These are phyloP conservation scores for Orgyia antiqua DNA, from an alignment of 2,888 invertebrate genomes.

Conservation along the genomic window DNA sequence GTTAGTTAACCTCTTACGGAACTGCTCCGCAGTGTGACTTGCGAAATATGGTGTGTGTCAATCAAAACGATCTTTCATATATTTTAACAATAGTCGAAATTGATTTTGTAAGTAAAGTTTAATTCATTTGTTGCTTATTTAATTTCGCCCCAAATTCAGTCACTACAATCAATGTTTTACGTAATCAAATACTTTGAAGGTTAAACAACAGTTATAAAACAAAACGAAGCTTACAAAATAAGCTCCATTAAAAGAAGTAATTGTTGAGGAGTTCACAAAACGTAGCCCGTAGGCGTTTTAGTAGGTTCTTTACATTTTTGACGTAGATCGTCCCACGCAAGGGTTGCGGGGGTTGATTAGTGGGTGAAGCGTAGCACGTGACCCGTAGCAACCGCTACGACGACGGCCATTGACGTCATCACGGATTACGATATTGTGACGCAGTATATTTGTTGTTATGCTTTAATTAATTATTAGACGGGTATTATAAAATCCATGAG, in stretches of 20 bases:
- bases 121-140: slow-evolving; percentile 9
- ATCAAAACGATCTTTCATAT: slow-evolving; percentile 9
- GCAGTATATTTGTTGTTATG: too few relatives aligned
- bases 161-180: slow-evolving; percentile 9
- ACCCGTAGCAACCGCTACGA: slow-evolving; percentile 38
- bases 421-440: slow-evolving; percentile 34
- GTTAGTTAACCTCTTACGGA: too few relatives aligned
- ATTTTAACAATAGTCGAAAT: slow-evolving; percentile 8
- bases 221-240: slow-evolving; percentile 27
- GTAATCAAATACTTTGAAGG: slow-evolving; percentile 21
- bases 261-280: slow-evolving; percentile 31
- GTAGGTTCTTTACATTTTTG: slow-evolving; percentile 33
- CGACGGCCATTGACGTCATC: slow-evolving; percentile 55
- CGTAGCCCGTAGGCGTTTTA: slow-evolving; percentile 30
- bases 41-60: slow-evolving; percentile 2
- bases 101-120: slow-evolving; percentile 9
- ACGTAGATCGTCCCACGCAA: slow-evolving; percentile 37
- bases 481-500: too few relatives aligned
- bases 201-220: slow-evolving; percentile 19
- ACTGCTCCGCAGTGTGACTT: slow-evolving; percentile 3
- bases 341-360: slow-evolving; percentile 26
- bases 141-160: slow-evolving; percentile 10
- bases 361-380: slow-evolving; percentile 44
- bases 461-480: too few relatives aligned
- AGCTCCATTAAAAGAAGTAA: slow-evolving; percentile 4